Base-by-base conservation (phyloP, 2,113 vertebrate species). In the Hemiprocne comata region DNA sequence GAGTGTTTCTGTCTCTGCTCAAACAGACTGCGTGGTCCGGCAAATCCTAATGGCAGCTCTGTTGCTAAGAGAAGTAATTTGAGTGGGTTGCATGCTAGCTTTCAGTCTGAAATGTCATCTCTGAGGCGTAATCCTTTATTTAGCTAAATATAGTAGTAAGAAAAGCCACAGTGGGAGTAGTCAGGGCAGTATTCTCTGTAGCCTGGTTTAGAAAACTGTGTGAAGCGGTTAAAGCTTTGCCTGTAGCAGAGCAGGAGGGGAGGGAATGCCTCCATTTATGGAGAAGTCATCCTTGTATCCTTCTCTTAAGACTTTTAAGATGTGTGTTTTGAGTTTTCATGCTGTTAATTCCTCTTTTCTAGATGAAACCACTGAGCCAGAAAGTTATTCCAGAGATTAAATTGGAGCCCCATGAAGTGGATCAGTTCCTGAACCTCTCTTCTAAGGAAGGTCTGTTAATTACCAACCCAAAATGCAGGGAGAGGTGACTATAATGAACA, bases 371-470 rank as follows among this genome's bases (percentile, higher is more conserved):
- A 76, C 96, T 97, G 16, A 97, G 93, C 87, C 98, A 99, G 95
- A 98, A 97, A 16, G 70, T 98, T 82, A 95, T 98, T 87, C 99
- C 99, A 17, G 98, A 99, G 97, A 99, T 99, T 75, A 99, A 99
- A 90, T 93, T 99, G 98, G 99, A 99, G 88, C 99, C 99, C n/a
- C 99, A 99, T 44, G 99, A 99, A 97, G 99, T 99, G 85, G 99
- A 99, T 96, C 99, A 99, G 97, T 99, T 99, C 92, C 98, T 99
- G 61, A 99, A 99, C 95, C 98, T 99, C 61, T 99, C 99, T 69
- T 98, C 99, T 75, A 99, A 99, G 98, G 99, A 98, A 98, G 98
- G 98, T 98, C 57, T 84, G 98, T 95, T 80, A 60, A 65, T 80
- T 70, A 46, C 13, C 42, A 38, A 50, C 28, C 3, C 10, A 66